Percentiles rank a stretch among this genome's conserved stretches.
phyloP scores from a whole-genome alignment of 2,797 vertebrate genomes.

The Oryzias sinensis region DNA sequence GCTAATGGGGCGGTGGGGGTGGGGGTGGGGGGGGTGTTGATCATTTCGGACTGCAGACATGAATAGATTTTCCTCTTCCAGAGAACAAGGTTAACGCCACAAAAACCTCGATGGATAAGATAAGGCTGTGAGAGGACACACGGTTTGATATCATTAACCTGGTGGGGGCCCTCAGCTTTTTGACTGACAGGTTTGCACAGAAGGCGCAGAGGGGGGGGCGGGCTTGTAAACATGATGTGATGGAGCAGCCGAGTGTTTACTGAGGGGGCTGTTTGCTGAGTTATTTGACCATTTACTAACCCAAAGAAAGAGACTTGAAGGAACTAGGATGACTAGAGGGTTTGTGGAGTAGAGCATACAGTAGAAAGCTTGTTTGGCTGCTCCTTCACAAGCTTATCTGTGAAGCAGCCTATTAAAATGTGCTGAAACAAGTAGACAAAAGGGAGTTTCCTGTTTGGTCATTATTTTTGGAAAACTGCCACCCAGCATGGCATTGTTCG shows the following conservation, averaged over 20 bases:
- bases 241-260: slow-evolving; percentile 15
- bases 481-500: slow-evolving; percentile 39
- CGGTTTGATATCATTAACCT: slow-evolving; percentile 62
- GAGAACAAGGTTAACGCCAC: slow-evolving; percentile 60
- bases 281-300: not conserved
- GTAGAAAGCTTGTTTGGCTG: not conserved
- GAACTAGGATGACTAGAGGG: not conserved
- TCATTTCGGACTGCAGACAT: not conserved
- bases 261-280: slow-evolving; percentile 5
- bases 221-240: slow-evolving; percentile 47
- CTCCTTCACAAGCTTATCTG: slow-evolving; percentile 29
- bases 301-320: not conserved
- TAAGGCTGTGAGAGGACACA: slow-evolving; percentile 35
- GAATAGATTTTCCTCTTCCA: slow-evolving; percentile 28
- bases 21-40: not conserved
- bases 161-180: slow-evolving; percentile 8
- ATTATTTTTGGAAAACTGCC: slow-evolving; percentile 31
- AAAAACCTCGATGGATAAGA: slow-evolving; percentile 56
- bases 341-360: not conserved
- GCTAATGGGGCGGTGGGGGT: not conserved
- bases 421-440: slow-evolving; percentile 55
- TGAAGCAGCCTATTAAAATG: slow-evolving; percentile 27
- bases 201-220: slow-evolving; percentile 19
- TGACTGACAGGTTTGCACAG: slow-evolving; percentile 53
- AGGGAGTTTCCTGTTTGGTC: slow-evolving; percentile 47